Evolutionary conservation across 2,888 invertebrate species (phyloP).

Genomic region (Pristionchus mayeri): DNA sequence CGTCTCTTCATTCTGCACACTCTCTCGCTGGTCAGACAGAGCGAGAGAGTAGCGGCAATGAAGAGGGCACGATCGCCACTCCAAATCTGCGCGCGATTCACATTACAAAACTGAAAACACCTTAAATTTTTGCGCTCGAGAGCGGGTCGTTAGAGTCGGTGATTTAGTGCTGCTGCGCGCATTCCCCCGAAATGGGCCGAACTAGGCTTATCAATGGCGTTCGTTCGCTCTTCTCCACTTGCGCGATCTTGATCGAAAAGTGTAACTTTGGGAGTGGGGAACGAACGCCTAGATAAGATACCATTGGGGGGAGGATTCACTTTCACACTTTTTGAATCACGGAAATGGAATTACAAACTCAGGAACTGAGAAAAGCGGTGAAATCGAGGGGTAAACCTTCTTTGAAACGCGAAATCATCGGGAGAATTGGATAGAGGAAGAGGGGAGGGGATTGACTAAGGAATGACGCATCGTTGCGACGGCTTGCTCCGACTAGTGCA

Average conservation of each 20-base stretch:
- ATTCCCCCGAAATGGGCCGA: background rate
- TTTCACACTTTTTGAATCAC: background rate
- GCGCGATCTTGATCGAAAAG: background rate
- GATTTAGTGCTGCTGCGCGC: conserved; percentile 1
- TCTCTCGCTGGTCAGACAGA: no score
- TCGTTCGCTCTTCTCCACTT: background rate
- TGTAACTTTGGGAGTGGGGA: background rate
- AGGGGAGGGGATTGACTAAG: background rate
- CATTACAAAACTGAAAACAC: conserved; percentile 13
- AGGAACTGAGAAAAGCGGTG: background rate
- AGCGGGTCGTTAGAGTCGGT: background rate
- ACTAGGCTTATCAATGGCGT: background rate
- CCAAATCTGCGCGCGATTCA: background rate
- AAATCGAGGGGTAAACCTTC: background rate
- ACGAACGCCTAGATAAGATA: background rate
- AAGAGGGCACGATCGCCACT: background rate
- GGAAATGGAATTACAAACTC: background rate
- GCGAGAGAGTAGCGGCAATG: background rate
- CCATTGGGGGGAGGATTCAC: background rate
- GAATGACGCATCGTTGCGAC: background rate
- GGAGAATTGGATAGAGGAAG: background rate
- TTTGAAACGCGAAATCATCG: background rate
- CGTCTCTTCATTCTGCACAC: no score
- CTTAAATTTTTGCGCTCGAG: background rate
- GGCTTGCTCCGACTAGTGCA: background rate